These are phyloP conservation scores for Anolis carolinensis DNA, from an alignment of 2,113 vertebrate species.

Conservation along the genomic window DNA sequence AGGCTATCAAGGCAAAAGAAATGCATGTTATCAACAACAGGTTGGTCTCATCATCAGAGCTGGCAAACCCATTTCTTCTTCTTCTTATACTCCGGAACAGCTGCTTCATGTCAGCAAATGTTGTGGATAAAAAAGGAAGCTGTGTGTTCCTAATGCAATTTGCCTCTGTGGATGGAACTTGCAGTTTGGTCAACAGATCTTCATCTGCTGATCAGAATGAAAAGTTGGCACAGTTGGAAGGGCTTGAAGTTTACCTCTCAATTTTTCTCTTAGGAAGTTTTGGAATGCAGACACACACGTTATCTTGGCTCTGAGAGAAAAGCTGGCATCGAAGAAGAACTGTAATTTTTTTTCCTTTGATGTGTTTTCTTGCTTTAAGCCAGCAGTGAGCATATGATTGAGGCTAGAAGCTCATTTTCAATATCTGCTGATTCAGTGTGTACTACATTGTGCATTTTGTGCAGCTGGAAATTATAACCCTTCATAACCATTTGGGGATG, in stretches of 20 bases:
- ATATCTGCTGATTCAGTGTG: no score
- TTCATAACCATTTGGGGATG: no score
- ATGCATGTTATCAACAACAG: neutral
- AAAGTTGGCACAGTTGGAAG: neutral
- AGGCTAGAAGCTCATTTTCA: no score
- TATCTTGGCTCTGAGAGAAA: neutral
- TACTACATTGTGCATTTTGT: no score
- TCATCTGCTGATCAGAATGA: neutral
- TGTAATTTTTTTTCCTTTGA: neutral
- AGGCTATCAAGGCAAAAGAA: neutral
- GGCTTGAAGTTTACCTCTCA: neutral
- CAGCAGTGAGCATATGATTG: no score
- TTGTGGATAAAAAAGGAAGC: constrained; percentile 39
- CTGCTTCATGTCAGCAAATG: constrained; percentile 67
- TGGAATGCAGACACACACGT: neutral
- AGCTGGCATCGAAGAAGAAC: neutral
- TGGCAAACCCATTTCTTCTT: constrained; percentile 24
- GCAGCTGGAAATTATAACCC: no score
- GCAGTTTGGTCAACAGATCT: constrained; percentile 26
- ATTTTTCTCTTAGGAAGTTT: neutral
- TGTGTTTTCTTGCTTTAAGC: no score
- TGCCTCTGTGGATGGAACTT: constrained; percentile 27
- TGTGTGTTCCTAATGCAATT: constrained; percentile 47
- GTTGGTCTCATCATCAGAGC: constrained; percentile 46
- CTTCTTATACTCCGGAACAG: constrained; percentile 44